Base-by-base conservation (phyloP, 2,113 vertebrate genomes). In the Halcyon malimbica region DNA sequence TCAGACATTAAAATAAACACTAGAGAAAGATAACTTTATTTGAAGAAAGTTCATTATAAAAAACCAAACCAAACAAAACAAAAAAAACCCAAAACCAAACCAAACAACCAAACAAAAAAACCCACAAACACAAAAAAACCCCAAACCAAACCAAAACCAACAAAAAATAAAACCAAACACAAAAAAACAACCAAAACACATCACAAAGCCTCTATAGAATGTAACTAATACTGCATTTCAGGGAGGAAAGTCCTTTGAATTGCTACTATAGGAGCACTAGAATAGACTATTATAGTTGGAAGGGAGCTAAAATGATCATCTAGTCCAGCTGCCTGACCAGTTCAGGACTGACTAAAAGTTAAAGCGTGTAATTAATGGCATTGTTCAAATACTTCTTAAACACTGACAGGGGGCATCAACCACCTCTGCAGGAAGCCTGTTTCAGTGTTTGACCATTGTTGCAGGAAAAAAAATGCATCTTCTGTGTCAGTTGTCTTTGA, bases 351-450 rank as follows among this genome's bases (percentile, higher is more conserved):
- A 33, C 2, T 7, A 67, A 84, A 76, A 57, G 13, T 23, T 63
- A 48, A 77, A 37, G 10, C 3, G 12, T 13, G 3, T 21, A 57
- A 6, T 23, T 44, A 35, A 56, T 10, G 18, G 8, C 15, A 50
- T 10, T 59, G n/a, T 33, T 16, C 21, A 75, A 87, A 69, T 25
- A 12, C 5, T 7, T 44, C 35, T 39, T 39, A 50, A 44, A 44
- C 19, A 3, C 10, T 0, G 1, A 37, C 16, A 28, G 3, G 13
- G 15, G 24, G 9, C 5, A 56, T 19, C 0, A 0, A 14, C 24
- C 16, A 56, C 16, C 2, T 37, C n/a, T 63, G 14, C 39, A 68
- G 37, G 20, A 85, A 85, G 16, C 5, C 26, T 63, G 12, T 62
- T 73, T 18, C 26, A 20, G 26, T 31, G 19, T 48, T 57, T 73